Conservation (phyloP, 92 coral and sea anemone genomes). For the Muricea muricata region DNA sequence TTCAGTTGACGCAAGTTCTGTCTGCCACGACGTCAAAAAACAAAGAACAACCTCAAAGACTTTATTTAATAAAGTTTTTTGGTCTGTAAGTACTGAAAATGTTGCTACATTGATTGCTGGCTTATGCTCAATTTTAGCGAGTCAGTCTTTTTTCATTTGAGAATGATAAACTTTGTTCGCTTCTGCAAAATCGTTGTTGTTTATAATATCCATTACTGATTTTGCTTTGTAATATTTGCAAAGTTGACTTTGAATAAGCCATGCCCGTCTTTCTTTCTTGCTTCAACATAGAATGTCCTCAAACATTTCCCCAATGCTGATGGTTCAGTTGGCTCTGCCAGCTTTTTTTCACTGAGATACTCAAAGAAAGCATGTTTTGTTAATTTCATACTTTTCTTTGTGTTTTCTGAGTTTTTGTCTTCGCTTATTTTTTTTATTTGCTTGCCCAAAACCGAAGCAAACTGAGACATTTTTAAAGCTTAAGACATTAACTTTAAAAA, state of each 20-base stretch:
- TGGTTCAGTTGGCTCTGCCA: too few species aligned
- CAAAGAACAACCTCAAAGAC: conserved; percentile 70
- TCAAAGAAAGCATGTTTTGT: too few species aligned
- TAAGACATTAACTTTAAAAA: too few species aligned
- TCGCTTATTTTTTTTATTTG: too few species aligned
- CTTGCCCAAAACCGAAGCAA: too few species aligned
- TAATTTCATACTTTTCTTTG: too few species aligned
- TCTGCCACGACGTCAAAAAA: conserved; percentile 66
- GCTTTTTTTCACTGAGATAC: too few species aligned
- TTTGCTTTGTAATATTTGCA: neutral
- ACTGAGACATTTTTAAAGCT: too few species aligned
- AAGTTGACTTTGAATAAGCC: neutral
- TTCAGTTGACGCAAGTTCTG: conserved; percentile 58
- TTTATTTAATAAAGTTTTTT: conserved; percentile 65
- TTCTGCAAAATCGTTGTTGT: conserved; percentile 54
- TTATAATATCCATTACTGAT: conserved; percentile 36
- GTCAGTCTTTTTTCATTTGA: conserved; percentile 1
- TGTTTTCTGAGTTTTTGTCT: too few species aligned
- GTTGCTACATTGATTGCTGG: conserved; percentile 55
- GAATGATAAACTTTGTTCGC: conserved; percentile 62
- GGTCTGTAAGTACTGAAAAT: conserved; percentile 41
- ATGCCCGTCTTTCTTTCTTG: too few species aligned
- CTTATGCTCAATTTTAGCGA: conserved; percentile 48
- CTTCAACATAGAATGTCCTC: too few species aligned
- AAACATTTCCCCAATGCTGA: too few species aligned